Conservation (phyloP, 2,113 vertebrate genomes). For the Pterophyllum scalare region DNA sequence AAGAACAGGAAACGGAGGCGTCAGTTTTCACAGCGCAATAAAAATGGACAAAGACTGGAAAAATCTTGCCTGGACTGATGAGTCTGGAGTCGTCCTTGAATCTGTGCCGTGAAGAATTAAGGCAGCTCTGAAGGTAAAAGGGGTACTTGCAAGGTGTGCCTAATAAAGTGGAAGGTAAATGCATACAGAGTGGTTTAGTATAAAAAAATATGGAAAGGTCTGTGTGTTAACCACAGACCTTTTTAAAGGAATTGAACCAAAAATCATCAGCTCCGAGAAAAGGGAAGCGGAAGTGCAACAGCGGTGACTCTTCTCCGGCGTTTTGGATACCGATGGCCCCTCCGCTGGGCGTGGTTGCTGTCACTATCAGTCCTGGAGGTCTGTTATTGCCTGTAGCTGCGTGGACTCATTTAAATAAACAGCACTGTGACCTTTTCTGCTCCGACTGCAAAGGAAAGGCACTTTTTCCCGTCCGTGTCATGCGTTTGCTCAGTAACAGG, state of each 20-base stretch:
- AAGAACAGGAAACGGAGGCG: neutral
- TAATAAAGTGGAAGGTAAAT: neutral
- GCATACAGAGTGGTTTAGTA: neutral
- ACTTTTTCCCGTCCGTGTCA: slow-evolving; percentile 12
- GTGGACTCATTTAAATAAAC: slow-evolving; percentile 60
- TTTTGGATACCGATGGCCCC: fast-evolving
- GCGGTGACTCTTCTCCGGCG: neutral
- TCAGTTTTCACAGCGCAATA: neutral
- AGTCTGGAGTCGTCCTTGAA: neutral
- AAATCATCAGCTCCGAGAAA: neutral
- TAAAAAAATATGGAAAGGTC: neutral
- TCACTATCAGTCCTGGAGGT: neutral
- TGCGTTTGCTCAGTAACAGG: slow-evolving; percentile 65
- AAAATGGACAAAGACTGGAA: no score
- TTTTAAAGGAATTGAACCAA: neutral
- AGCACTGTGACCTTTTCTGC: slow-evolving; percentile 25
- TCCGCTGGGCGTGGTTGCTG: neutral
- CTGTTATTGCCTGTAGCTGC: slow-evolving; percentile 42
- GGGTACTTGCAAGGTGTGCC: neutral
- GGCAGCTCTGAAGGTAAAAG: neutral
- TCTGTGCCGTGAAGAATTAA: neutral
- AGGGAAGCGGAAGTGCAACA: neutral
- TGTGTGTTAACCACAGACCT: neutral
- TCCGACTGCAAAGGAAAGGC: slow-evolving; percentile 35
- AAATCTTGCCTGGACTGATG: no score